Conservation (phyloP, 92 coral and sea anemone species). For the Parazoanthus darwini region DNA sequence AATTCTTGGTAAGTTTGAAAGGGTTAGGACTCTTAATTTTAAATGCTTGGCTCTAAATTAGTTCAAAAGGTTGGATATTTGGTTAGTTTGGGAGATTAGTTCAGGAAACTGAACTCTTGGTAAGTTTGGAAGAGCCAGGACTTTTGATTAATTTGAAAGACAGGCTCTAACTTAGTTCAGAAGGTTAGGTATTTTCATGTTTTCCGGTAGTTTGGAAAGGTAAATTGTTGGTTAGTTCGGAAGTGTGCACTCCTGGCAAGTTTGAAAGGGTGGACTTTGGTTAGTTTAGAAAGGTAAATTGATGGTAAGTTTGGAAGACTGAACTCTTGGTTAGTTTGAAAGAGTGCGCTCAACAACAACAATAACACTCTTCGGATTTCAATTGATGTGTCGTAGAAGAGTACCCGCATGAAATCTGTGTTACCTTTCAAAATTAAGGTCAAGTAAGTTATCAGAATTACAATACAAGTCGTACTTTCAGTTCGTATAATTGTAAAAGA, state of each 20-base stretch:
- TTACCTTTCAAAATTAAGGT: too few species aligned
- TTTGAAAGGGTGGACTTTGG: too few species aligned
- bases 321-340: neutral
- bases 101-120: neutral
- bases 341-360: too few species aligned
- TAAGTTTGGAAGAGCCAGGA: neutral
- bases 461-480: too few species aligned
- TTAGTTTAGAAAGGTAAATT: too few species aligned
- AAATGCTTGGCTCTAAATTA: neutral
- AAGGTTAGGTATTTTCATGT: too few species aligned
- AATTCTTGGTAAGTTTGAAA: neutral
- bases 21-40: neutral
- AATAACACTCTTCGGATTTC: too few species aligned
- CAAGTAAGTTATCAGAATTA: too few species aligned
- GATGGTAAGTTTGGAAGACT: too few species aligned
- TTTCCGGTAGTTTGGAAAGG: neutral
- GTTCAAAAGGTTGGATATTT: neutral
- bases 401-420: too few species aligned
- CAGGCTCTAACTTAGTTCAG: neutral
- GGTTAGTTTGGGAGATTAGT: neutral
- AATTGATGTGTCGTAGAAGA: too few species aligned
- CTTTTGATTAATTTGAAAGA: neutral
- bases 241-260: neutral
- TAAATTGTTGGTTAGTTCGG: neutral
- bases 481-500: too few species aligned